Conservation (phyloP, 1,140 invertebrate species). For the Agraylea sexmaculata region DNA sequence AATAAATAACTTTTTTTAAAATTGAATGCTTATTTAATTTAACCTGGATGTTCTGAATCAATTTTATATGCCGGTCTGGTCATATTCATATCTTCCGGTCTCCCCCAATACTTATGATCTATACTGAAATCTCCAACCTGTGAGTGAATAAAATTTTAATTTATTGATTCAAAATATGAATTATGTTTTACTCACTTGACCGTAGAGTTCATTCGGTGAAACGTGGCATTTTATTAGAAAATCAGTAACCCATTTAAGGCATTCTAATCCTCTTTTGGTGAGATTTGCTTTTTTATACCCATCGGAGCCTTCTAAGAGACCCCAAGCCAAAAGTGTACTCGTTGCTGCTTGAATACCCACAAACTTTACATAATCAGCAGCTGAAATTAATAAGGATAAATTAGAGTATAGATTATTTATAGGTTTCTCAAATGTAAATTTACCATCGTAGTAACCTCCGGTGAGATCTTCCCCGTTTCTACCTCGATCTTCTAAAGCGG, state of each 20-base stretch:
- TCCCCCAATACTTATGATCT: slow-evolving; percentile 46
- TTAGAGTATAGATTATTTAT: slow-evolving; percentile 1
- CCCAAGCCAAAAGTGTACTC: slow-evolving; percentile 48
- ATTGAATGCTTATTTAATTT: not conserved
- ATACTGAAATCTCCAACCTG: slow-evolving; percentile 41
- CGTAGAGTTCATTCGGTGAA: slow-evolving; percentile 42
- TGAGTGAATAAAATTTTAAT: no score
- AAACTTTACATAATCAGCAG: slow-evolving; percentile 55
- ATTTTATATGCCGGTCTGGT: slow-evolving; percentile 48
- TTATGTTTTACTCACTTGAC: slow-evolving; percentile 28
- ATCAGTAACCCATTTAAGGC: slow-evolving; percentile 49
- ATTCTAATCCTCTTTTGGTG: slow-evolving; percentile 24
- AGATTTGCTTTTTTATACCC: slow-evolving; percentile 27
- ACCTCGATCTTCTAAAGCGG: slow-evolving; percentile 43
- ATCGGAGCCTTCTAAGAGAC: slow-evolving; percentile 27
- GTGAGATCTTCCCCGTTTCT: slow-evolving; percentile 45
- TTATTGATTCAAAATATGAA: no score
- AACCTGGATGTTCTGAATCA: slow-evolving; percentile 41
- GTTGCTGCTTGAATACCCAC: slow-evolving; percentile 50
- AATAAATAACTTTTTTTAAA: slow-evolving; percentile 1
- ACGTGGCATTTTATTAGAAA: slow-evolving; percentile 52
- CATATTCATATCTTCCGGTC: slow-evolving; percentile 50
- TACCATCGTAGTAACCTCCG: slow-evolving; percentile 58
- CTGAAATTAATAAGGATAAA: slow-evolving; percentile 29
- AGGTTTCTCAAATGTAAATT: slow-evolving; percentile 10